phyloP scores from a whole-genome alignment of 2,797 vertebrate genomes.

The Helicolenus hilgendorfi region DNA sequence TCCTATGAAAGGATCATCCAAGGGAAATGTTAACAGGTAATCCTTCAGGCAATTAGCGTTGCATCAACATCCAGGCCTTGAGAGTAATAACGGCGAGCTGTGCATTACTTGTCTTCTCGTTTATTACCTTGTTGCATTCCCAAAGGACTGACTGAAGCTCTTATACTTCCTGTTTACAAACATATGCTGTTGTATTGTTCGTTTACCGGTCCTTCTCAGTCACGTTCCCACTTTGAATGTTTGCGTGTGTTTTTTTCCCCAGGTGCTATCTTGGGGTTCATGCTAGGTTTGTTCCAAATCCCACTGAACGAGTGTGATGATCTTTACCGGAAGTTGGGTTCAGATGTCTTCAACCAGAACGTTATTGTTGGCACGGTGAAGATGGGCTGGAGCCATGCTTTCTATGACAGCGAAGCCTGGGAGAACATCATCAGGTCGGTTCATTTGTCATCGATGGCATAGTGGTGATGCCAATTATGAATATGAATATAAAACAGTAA shows the following conservation, averaged over 20 bases:
- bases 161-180: conserved; percentile 4
- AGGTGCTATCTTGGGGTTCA: conserved; percentile 97
- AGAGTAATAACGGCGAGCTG: not conserved
- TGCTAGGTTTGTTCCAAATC: conserved; percentile 96
- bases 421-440: conserved; percentile 97
- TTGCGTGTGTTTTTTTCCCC: conserved; percentile 47
- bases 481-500: too few species aligned
- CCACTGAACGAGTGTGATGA: conserved; percentile 96
- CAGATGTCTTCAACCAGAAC: conserved; percentile 97
- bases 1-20: conserved; percentile 16
- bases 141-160: not conserved
- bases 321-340: conserved; percentile 95
- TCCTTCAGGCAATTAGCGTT: not conserved
- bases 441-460: not conserved
- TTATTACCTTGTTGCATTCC: conserved; percentile 9
- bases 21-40: conserved; percentile 21
- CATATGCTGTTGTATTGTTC: not conserved
- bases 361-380: conserved; percentile 97
- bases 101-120: not conserved
- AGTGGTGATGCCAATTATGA: not conserved
- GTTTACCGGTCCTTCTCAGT: not conserved
- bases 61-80: not conserved
- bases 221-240: not conserved
- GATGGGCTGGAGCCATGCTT: conserved; percentile 99
- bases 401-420: conserved; percentile 97